Base-by-base conservation (phyloP, 2,113 vertebrate species). In the Perccottus glenii region DNA sequence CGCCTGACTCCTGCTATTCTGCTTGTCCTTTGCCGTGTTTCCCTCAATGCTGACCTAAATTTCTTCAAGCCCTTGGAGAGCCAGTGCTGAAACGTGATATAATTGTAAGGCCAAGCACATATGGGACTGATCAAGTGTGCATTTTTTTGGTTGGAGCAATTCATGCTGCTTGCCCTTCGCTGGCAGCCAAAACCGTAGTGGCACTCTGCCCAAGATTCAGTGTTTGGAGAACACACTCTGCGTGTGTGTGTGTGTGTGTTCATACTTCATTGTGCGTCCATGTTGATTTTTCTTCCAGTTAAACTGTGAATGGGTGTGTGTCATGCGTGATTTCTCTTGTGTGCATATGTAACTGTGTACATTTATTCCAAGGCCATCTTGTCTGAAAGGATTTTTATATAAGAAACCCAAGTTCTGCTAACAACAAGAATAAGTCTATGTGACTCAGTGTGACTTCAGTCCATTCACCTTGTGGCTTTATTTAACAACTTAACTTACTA, bases 111-210 rank as follows among this genome's bases (percentile, higher is more conserved):
- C 88, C 80, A 68, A 72, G 77, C 75, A 45, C 92, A 93, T 93
- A 87, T 93, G 93, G 92, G 75, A 91, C 77, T 91, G 84, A 93
- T 93, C 89, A 93, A 60, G 74, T 77, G 68, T 71, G 76, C 90
- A 90, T 93, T 90, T 90, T 85, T 90, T 87, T 90, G 90, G 90
- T 91, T 79, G 77, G 83, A 84, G 88, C 82, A 73, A 87, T 91
- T 91, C 88, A 88, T 89, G 88, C 87, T 87, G 86, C 87, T 91
- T 92, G 88, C 89, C 88, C 79, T 91, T 89, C 82, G 84, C 85
- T 90, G 88, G 84, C 89, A 89, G 87, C 81, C 86, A 88, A 87
- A 87, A 85, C 72, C 82, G 71, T 80, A 66, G 80, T 87, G 87
- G 86, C 86, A 5, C 66, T 57, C 49, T 75, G 87, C 90, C 87